These are phyloP conservation scores for Patella pellucida DNA, from an alignment of 2,888 invertebrate genomes.

Conservation along the genomic window DNA sequence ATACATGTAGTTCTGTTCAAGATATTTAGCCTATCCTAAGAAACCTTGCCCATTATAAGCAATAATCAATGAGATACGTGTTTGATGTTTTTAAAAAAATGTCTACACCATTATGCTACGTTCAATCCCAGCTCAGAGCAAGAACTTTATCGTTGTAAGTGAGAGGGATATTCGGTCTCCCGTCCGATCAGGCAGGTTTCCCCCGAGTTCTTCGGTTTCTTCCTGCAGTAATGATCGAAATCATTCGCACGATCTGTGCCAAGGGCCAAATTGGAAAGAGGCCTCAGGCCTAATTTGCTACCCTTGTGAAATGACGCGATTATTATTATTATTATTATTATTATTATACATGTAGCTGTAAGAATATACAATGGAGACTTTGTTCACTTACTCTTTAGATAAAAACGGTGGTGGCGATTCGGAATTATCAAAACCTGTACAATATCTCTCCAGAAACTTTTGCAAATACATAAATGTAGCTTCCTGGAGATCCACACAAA, in stretches of 20 bases:
- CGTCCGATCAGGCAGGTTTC: no score
- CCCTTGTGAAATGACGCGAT: no score
- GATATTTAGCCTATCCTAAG: not conserved
- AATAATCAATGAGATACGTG: not conserved
- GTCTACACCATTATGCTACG: not conserved
- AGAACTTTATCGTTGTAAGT: no score
- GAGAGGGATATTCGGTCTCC: no score
- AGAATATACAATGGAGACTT: not conserved
- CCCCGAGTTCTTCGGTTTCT: no score
- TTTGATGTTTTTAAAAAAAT: not conserved
- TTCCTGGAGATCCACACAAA: constrained; percentile 78
- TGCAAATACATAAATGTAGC: constrained; percentile 75
- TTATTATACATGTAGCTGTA: not conserved
- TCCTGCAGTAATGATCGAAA: no score
- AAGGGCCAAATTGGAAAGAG: no score
- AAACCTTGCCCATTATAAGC: not conserved
- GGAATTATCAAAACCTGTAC: constrained; percentile 72
- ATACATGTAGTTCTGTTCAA: no score
- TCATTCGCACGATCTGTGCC: no score
- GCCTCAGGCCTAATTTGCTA: no score
- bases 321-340: no score
- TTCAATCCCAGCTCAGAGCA: no score
- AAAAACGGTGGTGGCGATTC: constrained; percentile 72
- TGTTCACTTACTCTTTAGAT: constrained; percentile 60
- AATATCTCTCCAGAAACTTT: constrained; percentile 76